phyloP scores from a whole-genome alignment of 2,113 vertebrate species.

The Mystacornis crossleyi region DNA sequence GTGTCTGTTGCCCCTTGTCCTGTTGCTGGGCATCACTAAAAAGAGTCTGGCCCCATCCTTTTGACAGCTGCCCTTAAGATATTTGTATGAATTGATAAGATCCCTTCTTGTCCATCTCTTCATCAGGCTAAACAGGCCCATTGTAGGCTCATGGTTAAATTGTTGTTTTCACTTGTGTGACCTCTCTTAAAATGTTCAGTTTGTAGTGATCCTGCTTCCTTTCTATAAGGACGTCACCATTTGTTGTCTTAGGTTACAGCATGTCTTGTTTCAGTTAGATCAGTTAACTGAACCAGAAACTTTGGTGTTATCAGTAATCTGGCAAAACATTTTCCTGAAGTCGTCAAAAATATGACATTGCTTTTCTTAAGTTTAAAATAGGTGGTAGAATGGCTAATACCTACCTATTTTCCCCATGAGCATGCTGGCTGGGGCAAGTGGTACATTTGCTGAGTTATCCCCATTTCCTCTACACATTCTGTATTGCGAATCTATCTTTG shows the following conservation, averaged over 20 bases:
- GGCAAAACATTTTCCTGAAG: not conserved
- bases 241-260: not conserved
- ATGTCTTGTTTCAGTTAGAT: not conserved
- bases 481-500: not conserved
- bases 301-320: not conserved
- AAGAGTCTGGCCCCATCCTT: not conserved
- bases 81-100: not conserved
- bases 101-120: not conserved
- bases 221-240: not conserved
- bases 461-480: not conserved
- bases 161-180: not conserved
- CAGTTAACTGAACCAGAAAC: not conserved
- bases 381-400: not conserved
- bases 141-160: not conserved
- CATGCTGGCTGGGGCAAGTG: accelerated
- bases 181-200: accelerated
- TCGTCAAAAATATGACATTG: not conserved
- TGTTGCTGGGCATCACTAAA: not conserved
- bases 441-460: not conserved
- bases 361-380: not conserved
- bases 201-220: not conserved
- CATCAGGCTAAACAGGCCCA: not conserved
- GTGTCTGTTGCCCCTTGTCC: not conserved
- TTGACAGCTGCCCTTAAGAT: not conserved
- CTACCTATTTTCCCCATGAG: not conserved